These are phyloP conservation scores for Pangasius djambal DNA, from an alignment of 2,797 vertebrate genomes.

Conservation along the genomic window DNA sequence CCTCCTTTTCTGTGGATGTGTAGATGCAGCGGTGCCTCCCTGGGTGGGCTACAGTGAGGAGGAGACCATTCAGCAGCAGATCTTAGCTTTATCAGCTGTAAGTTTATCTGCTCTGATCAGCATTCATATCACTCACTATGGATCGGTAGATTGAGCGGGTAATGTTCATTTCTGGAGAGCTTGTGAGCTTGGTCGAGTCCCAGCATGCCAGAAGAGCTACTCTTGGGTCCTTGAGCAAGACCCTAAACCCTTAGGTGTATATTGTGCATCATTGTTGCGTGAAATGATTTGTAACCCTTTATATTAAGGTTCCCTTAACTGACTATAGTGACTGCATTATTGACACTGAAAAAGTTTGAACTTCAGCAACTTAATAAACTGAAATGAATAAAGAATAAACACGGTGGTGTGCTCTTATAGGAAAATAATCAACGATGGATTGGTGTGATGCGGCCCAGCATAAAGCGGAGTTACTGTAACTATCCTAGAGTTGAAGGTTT, in stretches of 20 bases:
- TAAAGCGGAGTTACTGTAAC: no score
- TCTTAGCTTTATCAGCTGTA: constrained; percentile 93
- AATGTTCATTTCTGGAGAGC: neutral
- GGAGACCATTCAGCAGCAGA: constrained; percentile 96
- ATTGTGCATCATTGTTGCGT: neutral
- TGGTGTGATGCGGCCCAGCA: no score
- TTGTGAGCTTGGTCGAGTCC: neutral
- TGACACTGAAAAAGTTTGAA: no score
- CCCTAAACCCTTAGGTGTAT: neutral
- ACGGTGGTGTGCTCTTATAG: no score
- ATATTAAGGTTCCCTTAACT: no score
- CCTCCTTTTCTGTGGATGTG: neutral
- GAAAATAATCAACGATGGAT: no score
- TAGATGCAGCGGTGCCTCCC: constrained; percentile 90
- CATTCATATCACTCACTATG: neutral
- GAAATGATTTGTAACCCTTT: neutral
- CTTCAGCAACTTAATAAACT: no score
- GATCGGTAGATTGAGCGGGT: no score
- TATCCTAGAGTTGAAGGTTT: no score
- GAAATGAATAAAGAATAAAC: no score
- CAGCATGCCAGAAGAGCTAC: neutral
- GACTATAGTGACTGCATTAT: no score
- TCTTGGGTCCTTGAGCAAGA: neutral
- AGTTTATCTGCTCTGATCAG: constrained; percentile 60
- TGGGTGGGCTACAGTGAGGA: constrained; percentile 97